phyloP scores from a whole-genome alignment of 2,113 vertebrate genomes.

The Turnix velox region DNA sequence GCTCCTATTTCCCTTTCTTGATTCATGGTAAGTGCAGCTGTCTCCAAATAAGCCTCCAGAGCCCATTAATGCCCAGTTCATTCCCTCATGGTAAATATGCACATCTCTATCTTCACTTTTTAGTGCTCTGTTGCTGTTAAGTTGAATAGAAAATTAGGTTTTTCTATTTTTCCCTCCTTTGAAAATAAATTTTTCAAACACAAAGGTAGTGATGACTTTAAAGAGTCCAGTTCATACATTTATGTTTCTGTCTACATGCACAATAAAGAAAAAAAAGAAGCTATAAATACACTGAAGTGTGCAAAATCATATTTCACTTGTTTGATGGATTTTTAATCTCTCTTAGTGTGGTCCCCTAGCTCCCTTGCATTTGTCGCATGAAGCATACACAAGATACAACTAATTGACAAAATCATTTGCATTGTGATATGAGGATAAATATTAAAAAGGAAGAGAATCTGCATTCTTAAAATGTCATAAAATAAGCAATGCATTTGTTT shows the following conservation, averaged over 20 bases:
- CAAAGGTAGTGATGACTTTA: not conserved
- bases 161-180: constrained; percentile 4
- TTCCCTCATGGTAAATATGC: constrained; percentile 69
- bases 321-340: constrained; percentile 56
- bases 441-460: constrained; percentile 62
- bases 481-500: constrained; percentile 35
- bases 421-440: constrained; percentile 71
- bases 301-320: constrained; percentile 40
- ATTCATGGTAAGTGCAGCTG: constrained; percentile 77
- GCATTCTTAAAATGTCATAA: constrained; percentile 63
- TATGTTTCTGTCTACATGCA: constrained; percentile 10
- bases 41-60: constrained; percentile 69
- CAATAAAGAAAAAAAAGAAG: not conserved
- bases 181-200: constrained; percentile 8
- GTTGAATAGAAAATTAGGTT: constrained; percentile 47
- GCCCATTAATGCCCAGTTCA: constrained; percentile 64
- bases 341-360: not conserved
- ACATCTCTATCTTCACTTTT: constrained; percentile 54
- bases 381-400: not conserved
- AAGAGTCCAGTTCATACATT: not conserved
- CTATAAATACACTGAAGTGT: not conserved
- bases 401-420: constrained; percentile 75
- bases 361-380: constrained; percentile 8
- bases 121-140: constrained; percentile 34
- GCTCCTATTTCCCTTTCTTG: constrained; percentile 73